These are phyloP conservation scores for Lordiphosa stackelbergi DNA, from an alignment of 1,140 invertebrate species.

Conservation along the genomic window DNA sequence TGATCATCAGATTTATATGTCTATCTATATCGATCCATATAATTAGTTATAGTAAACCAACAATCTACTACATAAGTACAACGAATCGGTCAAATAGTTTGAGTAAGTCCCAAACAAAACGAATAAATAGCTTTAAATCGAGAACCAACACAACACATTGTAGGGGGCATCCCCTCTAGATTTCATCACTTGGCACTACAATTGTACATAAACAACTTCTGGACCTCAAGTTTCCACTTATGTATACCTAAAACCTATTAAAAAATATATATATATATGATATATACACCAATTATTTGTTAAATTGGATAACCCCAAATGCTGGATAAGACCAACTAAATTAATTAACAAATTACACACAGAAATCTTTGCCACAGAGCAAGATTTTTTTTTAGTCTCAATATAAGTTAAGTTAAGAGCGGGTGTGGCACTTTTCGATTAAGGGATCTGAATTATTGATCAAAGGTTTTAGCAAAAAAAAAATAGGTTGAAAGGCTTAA, in stretches of 20 bases:
- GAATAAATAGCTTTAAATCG: constrained; percentile 32
- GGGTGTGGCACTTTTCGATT: too few relatives aligned
- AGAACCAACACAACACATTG: constrained; percentile 3
- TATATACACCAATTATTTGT: constrained; percentile 41
- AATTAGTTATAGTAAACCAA: constrained; percentile 12
- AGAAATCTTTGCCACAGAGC: constrained; percentile 28
- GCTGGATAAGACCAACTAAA: constrained; percentile 74
- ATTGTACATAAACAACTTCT: constrained; percentile 64
- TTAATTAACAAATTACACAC: constrained; percentile 42
- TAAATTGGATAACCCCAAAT: constrained; percentile 51
- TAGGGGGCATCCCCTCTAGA: constrained; percentile 3
- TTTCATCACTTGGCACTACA: constrained; percentile 27
- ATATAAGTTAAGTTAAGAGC: constrained; percentile 25
- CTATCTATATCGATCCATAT: constrained; percentile 35
- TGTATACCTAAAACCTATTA: constrained; percentile 26
- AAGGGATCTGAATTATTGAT: too few relatives aligned
- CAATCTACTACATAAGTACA: constrained; percentile 42
- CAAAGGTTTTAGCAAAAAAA: constrained; percentile 9
- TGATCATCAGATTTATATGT: constrained; percentile 36
- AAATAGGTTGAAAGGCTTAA: constrained; percentile 38
- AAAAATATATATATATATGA: constrained; percentile 36
- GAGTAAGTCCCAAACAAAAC: background rate
- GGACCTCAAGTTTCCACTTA: constrained; percentile 61
- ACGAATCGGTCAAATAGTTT: constrained; percentile 38
- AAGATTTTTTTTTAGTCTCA: constrained; percentile 28